Percentiles rank a stretch among this genome's conserved stretches.
These are phyloP conservation scores for Oopsacas minuta DNA, from an alignment of 37 sponge, comb jelly and placozoan species.

Conservation along the genomic window DNA sequence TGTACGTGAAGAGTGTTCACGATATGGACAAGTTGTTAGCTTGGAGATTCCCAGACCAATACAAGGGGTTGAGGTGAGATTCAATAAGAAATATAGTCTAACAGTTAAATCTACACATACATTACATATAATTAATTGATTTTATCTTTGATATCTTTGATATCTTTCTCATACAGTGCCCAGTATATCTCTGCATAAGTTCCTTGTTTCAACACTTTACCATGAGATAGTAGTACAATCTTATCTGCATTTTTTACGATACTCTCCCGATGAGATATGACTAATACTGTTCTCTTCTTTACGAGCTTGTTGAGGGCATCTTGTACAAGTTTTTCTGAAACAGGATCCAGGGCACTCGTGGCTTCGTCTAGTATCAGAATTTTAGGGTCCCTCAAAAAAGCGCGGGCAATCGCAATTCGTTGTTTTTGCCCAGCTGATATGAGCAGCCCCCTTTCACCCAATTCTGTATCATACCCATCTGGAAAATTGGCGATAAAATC, in stretches of 20 bases:
- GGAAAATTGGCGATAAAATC: constrained; percentile 67
- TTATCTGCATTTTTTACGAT: constrained; percentile 68
- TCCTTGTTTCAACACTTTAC: constrained; percentile 18
- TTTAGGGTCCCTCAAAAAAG: constrained; percentile 73
- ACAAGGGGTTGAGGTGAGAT: constrained; percentile 44
- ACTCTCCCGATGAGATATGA: constrained; percentile 84
- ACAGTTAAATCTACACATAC: background rate
- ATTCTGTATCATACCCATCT: constrained; percentile 55
- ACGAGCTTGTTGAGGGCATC: constrained; percentile 62
- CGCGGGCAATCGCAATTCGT: constrained; percentile 82
- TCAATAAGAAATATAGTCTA: background rate
- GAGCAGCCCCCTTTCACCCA: constrained; percentile 72
- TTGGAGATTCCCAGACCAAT: constrained; percentile 86
- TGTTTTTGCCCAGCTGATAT: constrained; percentile 92
- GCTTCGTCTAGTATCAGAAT: constrained; percentile 85
- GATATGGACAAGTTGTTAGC: constrained; percentile 67
- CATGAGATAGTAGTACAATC: constrained; percentile 62
- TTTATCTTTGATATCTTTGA: constrained; percentile 9
- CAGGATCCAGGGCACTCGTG: constrained; percentile 78
- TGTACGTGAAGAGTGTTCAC: constrained; percentile 86
- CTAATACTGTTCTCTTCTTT: constrained; percentile 51
- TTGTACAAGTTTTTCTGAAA: constrained; percentile 77
- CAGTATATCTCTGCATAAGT: background rate
- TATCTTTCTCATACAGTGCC: background rate
- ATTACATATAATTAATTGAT: background rate